Conservation (phyloP, 2,113 vertebrate species). For the Sinocyclocheilus rhinocerous region DNA sequence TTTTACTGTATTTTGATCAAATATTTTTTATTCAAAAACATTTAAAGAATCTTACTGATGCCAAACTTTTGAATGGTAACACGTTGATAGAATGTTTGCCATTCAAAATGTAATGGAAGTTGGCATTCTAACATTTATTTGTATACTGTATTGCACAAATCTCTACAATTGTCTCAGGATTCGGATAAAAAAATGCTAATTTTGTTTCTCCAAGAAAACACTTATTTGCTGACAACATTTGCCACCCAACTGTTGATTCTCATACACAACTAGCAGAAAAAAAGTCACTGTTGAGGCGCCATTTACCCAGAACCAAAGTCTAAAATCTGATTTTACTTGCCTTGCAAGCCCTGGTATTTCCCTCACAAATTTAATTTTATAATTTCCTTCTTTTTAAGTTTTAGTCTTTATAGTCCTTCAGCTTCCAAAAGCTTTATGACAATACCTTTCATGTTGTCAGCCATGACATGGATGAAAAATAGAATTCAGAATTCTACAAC, state of each 20-base stretch:
- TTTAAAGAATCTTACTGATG: neutral
- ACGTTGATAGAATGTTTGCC: neutral
- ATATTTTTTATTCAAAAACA: neutral
- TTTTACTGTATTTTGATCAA: neutral
- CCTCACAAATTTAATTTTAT: neutral
- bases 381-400: neutral
- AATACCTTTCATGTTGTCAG: neutral
- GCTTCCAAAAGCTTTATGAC: neutral
- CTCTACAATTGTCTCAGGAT: neutral
- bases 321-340: neutral
- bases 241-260: neutral
- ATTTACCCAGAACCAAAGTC: too few relatives aligned
- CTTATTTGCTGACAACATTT: neutral
- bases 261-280: neutral
- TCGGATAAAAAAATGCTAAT: neutral
- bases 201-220: neutral
- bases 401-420: neutral
- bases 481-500: neutral
- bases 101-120: neutral
- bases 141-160: neutral
- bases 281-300: neutral
- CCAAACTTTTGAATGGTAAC: neutral
- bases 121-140: neutral
- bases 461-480: neutral
- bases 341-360: neutral